Base-by-base conservation (phyloP, 1,140 invertebrate genomes). In the Anastrepha obliqua region DNA sequence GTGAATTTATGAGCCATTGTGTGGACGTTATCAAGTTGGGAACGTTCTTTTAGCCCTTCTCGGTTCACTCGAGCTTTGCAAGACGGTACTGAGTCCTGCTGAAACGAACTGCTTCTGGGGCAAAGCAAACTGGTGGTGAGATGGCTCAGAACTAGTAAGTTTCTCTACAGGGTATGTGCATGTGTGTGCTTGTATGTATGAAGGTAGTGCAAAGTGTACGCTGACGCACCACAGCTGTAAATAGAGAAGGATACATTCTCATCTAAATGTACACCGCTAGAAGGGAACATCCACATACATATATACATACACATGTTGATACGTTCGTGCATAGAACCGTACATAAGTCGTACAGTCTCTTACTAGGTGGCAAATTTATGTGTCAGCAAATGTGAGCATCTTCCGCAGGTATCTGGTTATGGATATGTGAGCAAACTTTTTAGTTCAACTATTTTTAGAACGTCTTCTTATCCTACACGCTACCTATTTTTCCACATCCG, bases 281-380 rank as follows among this genome's bases (percentile, higher is more conserved):
- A 74, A 74, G 67, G 29, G 29, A 29, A 29, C 29, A 29, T 39
- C 44, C 44, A 74, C 13, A 44, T 42, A 29, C 65, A 65, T 65
- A 65, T 17, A 15, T 47, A 42, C 60, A 62, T 62, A 62, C 60
- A 62, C 15, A 62, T n/a, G 17, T n/a, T 13, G 8, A 62, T 74
- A 9, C 44, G 42, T 74, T 44, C 15, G 0, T 47, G 3, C 67
- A 74, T 44, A 44, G 13, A 17, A 15, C 39, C 13, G 17, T 15
- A 7, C 67, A 67, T 67, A 67, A 67, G 65, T 67, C 39, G 39
- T 67, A 29, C 65, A 67, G 65, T 8, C 65, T 39, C 20, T 29
- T 39, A 67, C 62, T 39, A 67, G 65, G 65, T 29, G 39, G 39
- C 65, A 67, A 67, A 67, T 67, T 29, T 67, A 67, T 67, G 39